Evolutionary conservation across 2,113 vertebrate genomes (phyloP), one percentile per base, ranked within the genome.

Genomic region (Centrocercus urophasianus): DNA sequence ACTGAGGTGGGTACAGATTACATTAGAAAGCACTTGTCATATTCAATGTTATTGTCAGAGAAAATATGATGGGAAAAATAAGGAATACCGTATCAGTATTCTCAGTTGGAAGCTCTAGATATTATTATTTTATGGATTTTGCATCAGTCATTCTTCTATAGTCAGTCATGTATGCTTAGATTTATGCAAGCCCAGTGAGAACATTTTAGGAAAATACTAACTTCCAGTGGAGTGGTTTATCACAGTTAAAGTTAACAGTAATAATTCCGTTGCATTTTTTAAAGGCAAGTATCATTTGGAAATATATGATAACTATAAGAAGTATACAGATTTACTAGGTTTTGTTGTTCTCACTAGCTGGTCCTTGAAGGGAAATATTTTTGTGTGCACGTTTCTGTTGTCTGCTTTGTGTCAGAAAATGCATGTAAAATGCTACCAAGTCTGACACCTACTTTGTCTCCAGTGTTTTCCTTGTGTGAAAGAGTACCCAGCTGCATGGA

Each of bases 391-490:
- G 72, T 95, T 95, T 78, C 82, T 91, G 43, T 94, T 93, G 91
- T 96, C 95, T 96, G 96, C 94, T 70, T 93, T 52, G 47, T 95
- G 93, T 95, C 95, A 94, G 81, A 86, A 92, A 95, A 95, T 69
- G 86, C 79, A 77, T 95, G 89, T 94, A 91, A 90, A 91, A 93
- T 78, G 76, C 93, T 93, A 83, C 91, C 27, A 45, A 65, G 94
- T 95, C 94, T 96, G 94, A 96, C 95, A 95, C 95, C 90, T 96
- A 90, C 86, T 93, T 93, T 95, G 91, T 95, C 95, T 95, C 94
- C 73, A 65, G 79, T 88, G 95, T 83, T 93, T 95, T 89, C 76
- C 70, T 52, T 70, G 57, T 83, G 91, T 88, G 90, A 91, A 77
- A 89, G 85, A 88, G 82, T 95, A 67, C 50, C 28, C 69, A 88